Percentiles rank a stretch among this genome's conserved stretches.
Conservation (phyloP, 2,797 vertebrate genomes). For the Halcyon chelicuti region DNA sequence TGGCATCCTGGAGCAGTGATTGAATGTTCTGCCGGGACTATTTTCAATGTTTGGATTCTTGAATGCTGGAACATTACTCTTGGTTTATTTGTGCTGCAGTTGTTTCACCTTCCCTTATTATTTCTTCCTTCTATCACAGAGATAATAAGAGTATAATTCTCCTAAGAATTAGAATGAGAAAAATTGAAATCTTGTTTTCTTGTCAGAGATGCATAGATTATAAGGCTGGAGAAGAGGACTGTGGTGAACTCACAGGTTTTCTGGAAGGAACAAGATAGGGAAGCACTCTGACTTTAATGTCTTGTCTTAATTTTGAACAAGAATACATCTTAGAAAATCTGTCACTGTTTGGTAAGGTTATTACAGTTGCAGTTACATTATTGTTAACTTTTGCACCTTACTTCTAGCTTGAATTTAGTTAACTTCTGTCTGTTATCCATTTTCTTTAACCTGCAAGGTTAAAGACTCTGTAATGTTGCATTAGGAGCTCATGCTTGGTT, state of each 20-base stretch:
- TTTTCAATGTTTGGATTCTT: background rate
- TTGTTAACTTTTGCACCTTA: background rate
- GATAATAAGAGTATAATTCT: constrained; percentile 11
- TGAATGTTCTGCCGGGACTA: constrained; percentile 1
- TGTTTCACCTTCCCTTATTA: constrained; percentile 27
- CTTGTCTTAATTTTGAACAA: background rate
- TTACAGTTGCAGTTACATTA: background rate
- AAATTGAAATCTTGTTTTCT: constrained; percentile 1
- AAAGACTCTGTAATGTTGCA: background rate
- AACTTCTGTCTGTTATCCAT: background rate
- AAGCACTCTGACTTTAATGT: background rate
- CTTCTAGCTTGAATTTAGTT: background rate
- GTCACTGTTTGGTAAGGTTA: background rate
- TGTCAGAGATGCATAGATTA: background rate
- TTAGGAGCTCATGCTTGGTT: background rate
- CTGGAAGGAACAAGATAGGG: background rate
- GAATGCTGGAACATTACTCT: constrained; percentile 14
- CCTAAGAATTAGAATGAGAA: background rate
- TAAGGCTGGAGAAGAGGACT: background rate
- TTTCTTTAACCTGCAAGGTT: background rate
- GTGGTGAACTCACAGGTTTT: background rate
- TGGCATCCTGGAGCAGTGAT: constrained; percentile 45
- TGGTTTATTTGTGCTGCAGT: constrained; percentile 21
- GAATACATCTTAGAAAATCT: background rate
- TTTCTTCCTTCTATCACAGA: background rate